Base-by-base conservation (phyloP, 2,113 vertebrate genomes). In the Psilopogon haemacephalus region DNA sequence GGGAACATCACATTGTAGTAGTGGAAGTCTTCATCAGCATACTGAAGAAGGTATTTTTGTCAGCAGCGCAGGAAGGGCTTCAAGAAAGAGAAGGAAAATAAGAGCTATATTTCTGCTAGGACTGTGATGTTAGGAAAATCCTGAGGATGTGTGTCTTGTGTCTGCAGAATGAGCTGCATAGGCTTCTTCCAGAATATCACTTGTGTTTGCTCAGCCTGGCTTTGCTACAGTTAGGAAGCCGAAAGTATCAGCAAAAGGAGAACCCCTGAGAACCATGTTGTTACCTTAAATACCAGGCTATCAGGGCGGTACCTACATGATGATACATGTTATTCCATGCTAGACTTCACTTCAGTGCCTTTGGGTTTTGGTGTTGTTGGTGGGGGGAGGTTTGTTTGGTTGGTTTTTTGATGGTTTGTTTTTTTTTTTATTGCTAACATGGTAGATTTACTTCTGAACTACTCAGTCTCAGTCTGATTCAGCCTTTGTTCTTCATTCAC, bases 401-500 rank as follows among this genome's bases (percentile, higher is more conserved):
- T 40, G 38, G 38, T 9, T 40, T 40, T 40, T 40, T 40, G 38
- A 12, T n/a, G 38, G 38, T 42, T 42, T 15, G n/a, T 64, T 21
- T 62, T 40, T 26, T 37, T 52, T 23, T 32, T 56, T 35, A 2
- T 32, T 83, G 19, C 64, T 67, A 63, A 26, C 28, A 33, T 12
- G 21, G 65, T 58, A 50, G 72, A 67, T 69, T 58, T 72, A 28
- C 18, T 88, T 78, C 35, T 85, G 88, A 72, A 72, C 65, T 92
- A 28, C 72, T 59, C 64, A 56, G 2, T 37, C 62, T 82, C 62
- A 24, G 52, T 33, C 83, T 93, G 96, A 95, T 93, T 96, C 95
- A 96, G 76, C 76, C 35, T 81, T 92, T 91, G 54, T 93, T 94
- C 71, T 85, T 55, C 40, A 37, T 59, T 89, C 82, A 69, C 85